Conservation (phyloP, 2,797 vertebrate species). For the Pangasius mekongensis region DNA sequence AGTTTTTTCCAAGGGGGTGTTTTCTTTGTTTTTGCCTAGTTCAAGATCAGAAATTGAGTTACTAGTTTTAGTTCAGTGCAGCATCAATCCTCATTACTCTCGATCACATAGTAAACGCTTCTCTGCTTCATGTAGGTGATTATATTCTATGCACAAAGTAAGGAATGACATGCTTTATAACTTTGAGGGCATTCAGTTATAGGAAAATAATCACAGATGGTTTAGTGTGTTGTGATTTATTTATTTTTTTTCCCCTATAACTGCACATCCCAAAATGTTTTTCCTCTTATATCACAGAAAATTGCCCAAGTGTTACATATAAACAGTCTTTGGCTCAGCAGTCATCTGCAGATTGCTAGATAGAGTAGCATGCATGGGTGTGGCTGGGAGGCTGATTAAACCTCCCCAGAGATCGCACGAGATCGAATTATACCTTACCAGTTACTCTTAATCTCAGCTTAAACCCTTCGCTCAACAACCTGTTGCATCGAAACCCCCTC, state of each 20-base stretch:
- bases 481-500: not conserved
- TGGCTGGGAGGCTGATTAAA: not conserved
- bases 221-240: not conserved
- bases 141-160: not conserved
- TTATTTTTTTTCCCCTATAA: not conserved
- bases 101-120: not conserved
- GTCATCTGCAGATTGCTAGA: not conserved
- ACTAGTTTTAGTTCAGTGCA: not conserved
- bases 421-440: not conserved
- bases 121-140: not conserved
- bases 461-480: not conserved
- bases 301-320: not conserved
- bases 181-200: not conserved
- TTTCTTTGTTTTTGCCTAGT: not conserved
- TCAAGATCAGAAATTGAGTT: not conserved
- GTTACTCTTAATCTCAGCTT: slow-evolving; percentile 7
- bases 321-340: not conserved
- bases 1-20: not conserved
- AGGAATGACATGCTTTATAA: not conserved
- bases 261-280: not conserved
- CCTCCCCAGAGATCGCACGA: not conserved
- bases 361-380: too few relatives aligned
- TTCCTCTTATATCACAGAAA: not conserved
- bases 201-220: not conserved
- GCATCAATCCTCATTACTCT: not conserved